Evolutionary conservation across 2,888 invertebrate genomes (phyloP), one percentile per base, ranked within the genome.

Genomic region (Rosalia funebris): DNA sequence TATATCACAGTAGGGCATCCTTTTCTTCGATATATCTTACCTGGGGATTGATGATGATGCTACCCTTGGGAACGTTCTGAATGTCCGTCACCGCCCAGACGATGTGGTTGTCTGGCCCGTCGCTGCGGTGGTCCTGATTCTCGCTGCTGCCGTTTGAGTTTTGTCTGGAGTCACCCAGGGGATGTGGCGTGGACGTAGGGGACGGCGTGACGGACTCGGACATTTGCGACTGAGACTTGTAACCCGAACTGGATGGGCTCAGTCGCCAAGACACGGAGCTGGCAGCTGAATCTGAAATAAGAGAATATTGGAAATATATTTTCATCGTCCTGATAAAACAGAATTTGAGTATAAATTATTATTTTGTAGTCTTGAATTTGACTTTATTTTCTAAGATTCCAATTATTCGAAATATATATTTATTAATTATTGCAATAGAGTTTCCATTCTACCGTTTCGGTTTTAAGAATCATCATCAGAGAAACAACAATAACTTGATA

Each of bases 31-130:
- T n/a, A n/a, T n/a, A n/a, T n/a, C 39, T 65, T 72, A 88, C 88
- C 84, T 87, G 86, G 16, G 95, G 95, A 81, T 96, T 92, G 79
- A 96, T 93, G 73, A 96, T 91, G 72, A 95, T 84, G 71, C 94
- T 93, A 62, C 96, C 96, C 56, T 90, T 86, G 48, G 95, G 95
- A 62, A 96, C 94, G 67, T 89, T 89, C 37, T 91, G 87, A 81
- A 94, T 87, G 82, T 92, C 92, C 25, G 93, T 92, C 52, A 95
- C 93, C 48, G 94, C 93, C 93, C 95, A 96, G 79, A 94, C 89
- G 45, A 91, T 86, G 37, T 85, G 83, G 60, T 81, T 66, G 16
- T 61, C 63, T 1, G 32, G 41, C 1, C n/a, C 32, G 3, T 59
- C 60, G n/a, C 15, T 45, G 7, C 36, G 34, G 47, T 42, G 66